Conservation (phyloP, 2,113 vertebrate genomes). For the Heliornis fulica region DNA sequence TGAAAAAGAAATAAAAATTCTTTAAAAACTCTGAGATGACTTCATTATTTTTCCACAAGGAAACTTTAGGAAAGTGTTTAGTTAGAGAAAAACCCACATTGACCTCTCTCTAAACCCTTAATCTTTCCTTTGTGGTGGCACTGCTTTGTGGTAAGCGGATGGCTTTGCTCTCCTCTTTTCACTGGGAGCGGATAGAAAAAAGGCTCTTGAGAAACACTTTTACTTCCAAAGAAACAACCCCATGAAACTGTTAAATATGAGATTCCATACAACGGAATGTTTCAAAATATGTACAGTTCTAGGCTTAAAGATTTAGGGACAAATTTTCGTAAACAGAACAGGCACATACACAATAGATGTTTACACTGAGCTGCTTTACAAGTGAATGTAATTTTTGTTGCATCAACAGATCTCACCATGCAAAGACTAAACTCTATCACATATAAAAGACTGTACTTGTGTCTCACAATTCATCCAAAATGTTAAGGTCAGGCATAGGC, state of each 20-base stretch:
- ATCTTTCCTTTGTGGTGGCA: constrained; percentile 85
- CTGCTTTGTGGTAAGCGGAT: constrained; percentile 86
- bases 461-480: neutral
- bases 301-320: constrained; percentile 58
- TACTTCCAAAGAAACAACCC: constrained; percentile 82
- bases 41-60: constrained; percentile 88
- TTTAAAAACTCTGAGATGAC: constrained; percentile 88
- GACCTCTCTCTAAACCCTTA: constrained; percentile 87
- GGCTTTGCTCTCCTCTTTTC: constrained; percentile 81
- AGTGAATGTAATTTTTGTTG: constrained; percentile 15
- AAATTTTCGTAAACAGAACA: constrained; percentile 65
- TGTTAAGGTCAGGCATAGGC: neutral
- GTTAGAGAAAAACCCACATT: constrained; percentile 89
- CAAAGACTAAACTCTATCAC: neutral
- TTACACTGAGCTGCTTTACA: constrained; percentile 2
- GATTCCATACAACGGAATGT: constrained; percentile 73
- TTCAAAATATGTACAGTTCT: constrained; percentile 74
- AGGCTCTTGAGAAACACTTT: constrained; percentile 83
- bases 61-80: constrained; percentile 91
- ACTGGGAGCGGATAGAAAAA: constrained; percentile 73
- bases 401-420: neutral
- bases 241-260: constrained; percentile 84
- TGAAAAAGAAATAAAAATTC: constrained; percentile 92
- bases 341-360: constrained; percentile 10
- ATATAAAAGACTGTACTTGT: neutral